These are phyloP conservation scores for Meiosimyza decipiens DNA, from an alignment of 2,888 invertebrate species.

Conservation along the genomic window DNA sequence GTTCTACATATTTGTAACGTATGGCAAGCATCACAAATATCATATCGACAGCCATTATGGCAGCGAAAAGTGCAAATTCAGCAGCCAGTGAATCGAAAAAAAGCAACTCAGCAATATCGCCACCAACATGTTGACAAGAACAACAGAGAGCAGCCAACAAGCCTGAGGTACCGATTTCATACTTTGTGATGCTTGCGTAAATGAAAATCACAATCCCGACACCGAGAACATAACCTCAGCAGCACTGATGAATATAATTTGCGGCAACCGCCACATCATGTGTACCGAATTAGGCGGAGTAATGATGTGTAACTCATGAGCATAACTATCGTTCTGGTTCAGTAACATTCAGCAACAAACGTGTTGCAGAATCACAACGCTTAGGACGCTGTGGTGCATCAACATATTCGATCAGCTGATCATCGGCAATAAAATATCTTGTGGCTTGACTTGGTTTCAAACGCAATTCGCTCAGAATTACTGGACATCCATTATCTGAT, in stretches of 20 bases:
- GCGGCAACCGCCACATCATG: slow-evolving; percentile 85
- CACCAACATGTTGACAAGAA: slow-evolving; percentile 93
- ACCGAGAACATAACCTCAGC: slow-evolving; percentile 97
- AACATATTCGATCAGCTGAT: slow-evolving; percentile 50
- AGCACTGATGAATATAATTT: slow-evolving; percentile 90
- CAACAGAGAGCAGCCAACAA: slow-evolving; percentile 91
- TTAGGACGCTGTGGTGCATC: slow-evolving; percentile 59
- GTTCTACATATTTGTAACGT: slow-evolving; percentile 78
- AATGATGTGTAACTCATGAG: slow-evolving; percentile 47
- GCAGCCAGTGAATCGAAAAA: slow-evolving; percentile 71
- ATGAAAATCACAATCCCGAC: slow-evolving; percentile 95
- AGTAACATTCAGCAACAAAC: slow-evolving; percentile 59
- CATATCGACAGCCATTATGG: slow-evolving; percentile 86
- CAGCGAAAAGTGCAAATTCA: slow-evolving; percentile 89
- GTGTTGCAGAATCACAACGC: slow-evolving; percentile 59
- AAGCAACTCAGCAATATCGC: slow-evolving; percentile 71
- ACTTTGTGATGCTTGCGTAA: slow-evolving; percentile 89
- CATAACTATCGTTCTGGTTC: slow-evolving; percentile 59
- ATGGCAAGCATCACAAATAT: slow-evolving; percentile 83
- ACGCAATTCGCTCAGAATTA: slow-evolving; percentile 48
- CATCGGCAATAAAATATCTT: slow-evolving; percentile 57
- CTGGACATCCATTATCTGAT: slow-evolving; percentile 28
- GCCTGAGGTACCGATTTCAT: slow-evolving; percentile 97
- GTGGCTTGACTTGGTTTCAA: slow-evolving; percentile 55
- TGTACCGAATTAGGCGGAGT: slow-evolving; percentile 80